Evolutionary conservation across 2,113 vertebrate genomes (phyloP).

Genomic region (Etia nguti): DNA sequence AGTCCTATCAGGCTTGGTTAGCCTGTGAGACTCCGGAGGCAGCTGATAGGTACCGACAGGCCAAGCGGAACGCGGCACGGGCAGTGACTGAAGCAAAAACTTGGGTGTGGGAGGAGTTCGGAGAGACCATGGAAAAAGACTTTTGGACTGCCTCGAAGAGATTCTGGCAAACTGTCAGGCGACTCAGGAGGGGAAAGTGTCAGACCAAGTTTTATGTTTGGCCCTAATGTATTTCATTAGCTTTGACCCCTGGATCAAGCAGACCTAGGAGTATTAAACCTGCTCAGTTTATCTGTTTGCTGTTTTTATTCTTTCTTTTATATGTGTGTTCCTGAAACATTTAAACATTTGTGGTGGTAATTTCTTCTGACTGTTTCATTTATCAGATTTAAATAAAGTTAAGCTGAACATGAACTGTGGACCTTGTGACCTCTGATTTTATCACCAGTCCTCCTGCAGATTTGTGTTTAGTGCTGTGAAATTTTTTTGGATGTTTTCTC

Average conservation of each 20-base stretch:
- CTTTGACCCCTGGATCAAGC: background rate
- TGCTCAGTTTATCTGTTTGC: background rate
- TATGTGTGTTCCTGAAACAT: background rate
- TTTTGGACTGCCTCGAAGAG: too few species aligned
- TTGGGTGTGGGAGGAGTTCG: too few species aligned
- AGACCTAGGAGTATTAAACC: constrained; percentile 10
- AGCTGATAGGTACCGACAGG: too few species aligned
- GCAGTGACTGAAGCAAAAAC: too few species aligned
- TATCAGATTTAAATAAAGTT: constrained; percentile 23
- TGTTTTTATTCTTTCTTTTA: background rate
- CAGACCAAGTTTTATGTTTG: background rate
- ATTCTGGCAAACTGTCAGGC: too few species aligned
- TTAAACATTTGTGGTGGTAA: background rate
- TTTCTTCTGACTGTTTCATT: background rate
- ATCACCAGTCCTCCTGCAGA: background rate
- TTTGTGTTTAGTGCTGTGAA: background rate
- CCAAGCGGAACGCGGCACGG: too few species aligned
- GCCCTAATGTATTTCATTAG: background rate
- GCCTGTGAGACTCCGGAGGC: too few species aligned
- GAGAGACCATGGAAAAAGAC: too few species aligned
- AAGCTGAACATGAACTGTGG: background rate
- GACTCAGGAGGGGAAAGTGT: too few species aligned
- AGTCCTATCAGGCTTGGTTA: too few species aligned
- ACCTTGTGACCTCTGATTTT: background rate
- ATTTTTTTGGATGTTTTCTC: background rate